Conservation (phyloP, 2,797 vertebrate species). For the Selene dorsalis region DNA sequence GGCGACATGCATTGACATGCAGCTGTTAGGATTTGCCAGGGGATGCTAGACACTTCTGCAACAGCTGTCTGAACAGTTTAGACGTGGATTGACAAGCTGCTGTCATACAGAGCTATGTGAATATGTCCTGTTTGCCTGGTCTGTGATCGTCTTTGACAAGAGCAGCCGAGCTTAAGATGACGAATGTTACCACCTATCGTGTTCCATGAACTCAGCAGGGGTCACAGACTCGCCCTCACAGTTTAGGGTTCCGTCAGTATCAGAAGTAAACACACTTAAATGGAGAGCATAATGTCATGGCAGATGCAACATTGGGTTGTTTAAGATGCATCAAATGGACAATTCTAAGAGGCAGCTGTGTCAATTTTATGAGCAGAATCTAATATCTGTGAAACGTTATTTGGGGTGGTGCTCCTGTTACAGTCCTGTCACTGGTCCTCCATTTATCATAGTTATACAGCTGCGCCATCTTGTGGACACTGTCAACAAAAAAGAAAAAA, state of each 20-base stretch:
- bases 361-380: conserved; percentile 1
- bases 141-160: conserved; percentile 30
- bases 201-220: conserved; percentile 51
- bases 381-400: not conserved
- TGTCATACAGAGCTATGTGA: conserved; percentile 43
- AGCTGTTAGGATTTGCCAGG: conserved; percentile 35
- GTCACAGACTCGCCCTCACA: conserved; percentile 31
- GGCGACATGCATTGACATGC: conserved; percentile 47
- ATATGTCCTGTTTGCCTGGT: conserved; percentile 38
- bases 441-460: conserved; percentile 13
- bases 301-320: not conserved
- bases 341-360: not conserved
- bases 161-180: conserved; percentile 37
- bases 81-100: conserved; percentile 55
- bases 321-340: conserved; percentile 5
- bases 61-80: conserved; percentile 50
- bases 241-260: conserved; percentile 11
- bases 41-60: conserved; percentile 33
- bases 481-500: too few species aligned
- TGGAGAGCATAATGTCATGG: conserved; percentile 11
- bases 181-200: conserved; percentile 29
- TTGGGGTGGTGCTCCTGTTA: not conserved
- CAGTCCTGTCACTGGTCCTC: not conserved
- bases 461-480: conserved; percentile 74
- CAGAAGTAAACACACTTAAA: conserved; percentile 19